Evolutionary conservation across 1,140 invertebrate species (phyloP), one percentile per base, ranked within the genome.

Genomic region (Aphis gossypii): DNA sequence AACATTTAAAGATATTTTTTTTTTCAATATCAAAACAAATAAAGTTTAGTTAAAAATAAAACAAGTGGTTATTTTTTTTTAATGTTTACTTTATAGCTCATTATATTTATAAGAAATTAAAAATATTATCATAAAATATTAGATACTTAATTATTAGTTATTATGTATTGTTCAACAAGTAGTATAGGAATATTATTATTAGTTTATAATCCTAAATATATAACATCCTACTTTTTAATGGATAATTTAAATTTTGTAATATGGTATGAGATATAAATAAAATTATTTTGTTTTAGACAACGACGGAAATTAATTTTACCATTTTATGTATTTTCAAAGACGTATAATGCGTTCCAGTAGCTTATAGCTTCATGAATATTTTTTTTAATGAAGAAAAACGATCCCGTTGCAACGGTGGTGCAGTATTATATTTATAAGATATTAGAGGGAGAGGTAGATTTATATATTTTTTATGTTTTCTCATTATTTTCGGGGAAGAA

Each of bases 371-470:
- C 54, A 68, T 68, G 89, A 90, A 90, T 68, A 90, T 60, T 90
- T 90, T 76, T 87, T 90, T 90, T 44, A 90, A 90, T 41, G 56
- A 90, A 90, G 54, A 68, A 90, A 68, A 90, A 68, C 38, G 89
- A 60, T 44, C 38, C 89, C n/a, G 14, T 90, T 90, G 14, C 35
- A 56, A n/a, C 60, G 60, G 60, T 76, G 60, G 60, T 76, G 14
- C 60, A 76, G 60, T 76, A n/a, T n/a, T 76, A 76, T 76, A 76
- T 76, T 76, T 76, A 76, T 76, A 76, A 14, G n/a, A 76, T 76
- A 76, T 76, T n/a, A 76, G n/a, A 76, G 60, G 60, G 60, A 76
- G 60, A 76, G 60, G n/a, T 76, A 76, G 60, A 76, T 76, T 76
- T 46, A 44, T 68, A 44, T 68, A 68, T 44, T 60, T n/a, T 68